A percentile compares a stretch with the other conserved stretches of the same genome.
Evolutionary conservation across 2,888 invertebrate species (phyloP).

Genomic region (Muscina levida): DNA sequence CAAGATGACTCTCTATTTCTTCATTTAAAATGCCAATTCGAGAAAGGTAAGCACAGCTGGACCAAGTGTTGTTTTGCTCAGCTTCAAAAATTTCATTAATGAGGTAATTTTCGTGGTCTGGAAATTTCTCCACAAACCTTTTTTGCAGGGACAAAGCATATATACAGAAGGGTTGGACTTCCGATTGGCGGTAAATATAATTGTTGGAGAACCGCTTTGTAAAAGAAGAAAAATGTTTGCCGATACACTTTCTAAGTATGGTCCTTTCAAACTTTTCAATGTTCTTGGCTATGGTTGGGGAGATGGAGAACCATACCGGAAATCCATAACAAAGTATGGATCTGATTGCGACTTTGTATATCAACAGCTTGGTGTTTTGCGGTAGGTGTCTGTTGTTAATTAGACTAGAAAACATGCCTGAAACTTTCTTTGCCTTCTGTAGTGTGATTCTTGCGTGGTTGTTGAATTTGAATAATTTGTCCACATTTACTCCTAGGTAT

Average conservation of each 20-base stretch:
- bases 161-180: not conserved
- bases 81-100: not conserved
- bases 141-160: not conserved
- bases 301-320: slow-evolving; percentile 2
- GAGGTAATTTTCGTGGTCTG: not conserved
- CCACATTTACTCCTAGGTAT: not conserved
- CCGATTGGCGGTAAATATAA: not conserved
- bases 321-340: not conserved
- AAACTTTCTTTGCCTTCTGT: no score
- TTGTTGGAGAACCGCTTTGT: not conserved
- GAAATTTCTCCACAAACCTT: not conserved
- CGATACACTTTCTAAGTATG: slow-evolving; percentile 1
- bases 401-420: not conserved
- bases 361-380: not conserved
- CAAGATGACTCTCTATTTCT: not conserved
- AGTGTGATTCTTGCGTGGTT: no score
- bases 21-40: not conserved
- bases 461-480: no score
- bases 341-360: not conserved
- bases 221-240: not conserved
- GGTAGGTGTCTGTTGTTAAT: no score
- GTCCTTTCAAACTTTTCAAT: not conserved
- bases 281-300: not conserved
- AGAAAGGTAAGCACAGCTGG: not conserved
- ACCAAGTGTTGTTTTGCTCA: not conserved